Percentiles rank a stretch among this genome's conserved stretches.
phyloP scores from a whole-genome alignment of 2,797 vertebrate species.

The Clarias platycephalus region DNA sequence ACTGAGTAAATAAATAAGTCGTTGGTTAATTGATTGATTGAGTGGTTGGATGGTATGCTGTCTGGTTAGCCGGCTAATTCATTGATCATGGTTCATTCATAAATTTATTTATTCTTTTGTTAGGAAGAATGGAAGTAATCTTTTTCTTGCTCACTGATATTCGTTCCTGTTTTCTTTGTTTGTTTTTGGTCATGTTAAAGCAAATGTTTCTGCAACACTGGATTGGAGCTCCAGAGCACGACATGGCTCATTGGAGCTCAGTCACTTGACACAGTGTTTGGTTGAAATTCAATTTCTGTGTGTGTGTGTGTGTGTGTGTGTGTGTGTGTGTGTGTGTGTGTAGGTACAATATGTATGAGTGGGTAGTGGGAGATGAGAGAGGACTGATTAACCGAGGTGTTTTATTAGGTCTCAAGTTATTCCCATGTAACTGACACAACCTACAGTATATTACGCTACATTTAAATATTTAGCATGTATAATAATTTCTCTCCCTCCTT shows the following conservation, averaged over 20 bases:
- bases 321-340: background rate
- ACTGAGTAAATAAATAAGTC: background rate
- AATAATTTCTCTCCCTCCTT: background rate
- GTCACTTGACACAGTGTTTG: background rate
- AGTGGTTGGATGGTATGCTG: background rate
- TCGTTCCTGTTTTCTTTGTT: background rate
- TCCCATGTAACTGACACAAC: background rate
- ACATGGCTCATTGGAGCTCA: constrained; percentile 4
- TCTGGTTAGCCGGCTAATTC: background rate
- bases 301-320: background rate
- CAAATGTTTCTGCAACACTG: background rate
- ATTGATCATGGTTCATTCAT: background rate
- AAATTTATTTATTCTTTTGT: background rate
- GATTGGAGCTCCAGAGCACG: background rate
- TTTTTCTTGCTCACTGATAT: background rate
- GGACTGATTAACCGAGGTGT: too few species aligned
- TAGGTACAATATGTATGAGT: background rate
- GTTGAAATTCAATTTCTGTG: background rate
- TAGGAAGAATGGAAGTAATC: background rate
- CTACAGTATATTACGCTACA: background rate
- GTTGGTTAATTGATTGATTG: background rate
- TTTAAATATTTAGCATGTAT: background rate
- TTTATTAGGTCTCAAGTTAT: background rate
- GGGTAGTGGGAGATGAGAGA: background rate
- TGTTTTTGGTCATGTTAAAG: background rate